A percentile compares a stretch with the other conserved stretches of the same genome.
Evolutionary conservation across 2,888 invertebrate genomes (phyloP).

Genomic region (Ophioninae sp.): DNA sequence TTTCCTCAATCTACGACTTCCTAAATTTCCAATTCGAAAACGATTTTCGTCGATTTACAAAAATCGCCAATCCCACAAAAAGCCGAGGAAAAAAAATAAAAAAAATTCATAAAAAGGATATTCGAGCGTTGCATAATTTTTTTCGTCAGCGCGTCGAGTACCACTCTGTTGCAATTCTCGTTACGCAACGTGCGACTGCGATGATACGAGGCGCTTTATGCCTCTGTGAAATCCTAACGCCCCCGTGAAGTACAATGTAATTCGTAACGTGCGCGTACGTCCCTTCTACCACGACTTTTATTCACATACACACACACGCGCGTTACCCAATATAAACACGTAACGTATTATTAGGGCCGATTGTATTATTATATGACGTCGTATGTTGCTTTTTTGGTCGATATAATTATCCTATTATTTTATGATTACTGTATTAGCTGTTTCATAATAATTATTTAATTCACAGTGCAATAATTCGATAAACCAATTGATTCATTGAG

Average conservation of each 20-base stretch:
- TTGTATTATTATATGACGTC: constrained; percentile 26
- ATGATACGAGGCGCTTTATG: constrained; percentile 6
- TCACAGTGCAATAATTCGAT: too few species aligned
- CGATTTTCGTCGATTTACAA: too few species aligned
- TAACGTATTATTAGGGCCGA: constrained; percentile 46
- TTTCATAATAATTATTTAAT: too few species aligned
- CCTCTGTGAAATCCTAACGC: constrained; percentile 45
- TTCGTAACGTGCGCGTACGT: constrained; percentile 28
- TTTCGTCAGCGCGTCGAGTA: neutral
- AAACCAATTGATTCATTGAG: too few species aligned
- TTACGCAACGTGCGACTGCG: constrained; percentile 11
- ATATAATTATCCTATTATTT: too few species aligned
- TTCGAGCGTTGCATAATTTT: neutral
- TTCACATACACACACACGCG: constrained; percentile 11
- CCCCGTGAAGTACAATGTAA: constrained; percentile 40
- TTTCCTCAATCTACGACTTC: too few species aligned
- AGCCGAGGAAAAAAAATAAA: too few species aligned
- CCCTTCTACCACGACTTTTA: constrained; percentile 36
- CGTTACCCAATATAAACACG: constrained; percentile 47
- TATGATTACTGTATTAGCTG: too few species aligned
- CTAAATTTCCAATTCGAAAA: too few species aligned
- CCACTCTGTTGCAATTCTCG: neutral
- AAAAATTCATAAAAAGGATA: too few species aligned
- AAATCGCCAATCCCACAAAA: too few species aligned
- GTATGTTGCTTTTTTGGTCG: neutral